Evolutionary conservation across 2,888 invertebrate species (phyloP).

Genomic region (Melieria picta): DNA sequence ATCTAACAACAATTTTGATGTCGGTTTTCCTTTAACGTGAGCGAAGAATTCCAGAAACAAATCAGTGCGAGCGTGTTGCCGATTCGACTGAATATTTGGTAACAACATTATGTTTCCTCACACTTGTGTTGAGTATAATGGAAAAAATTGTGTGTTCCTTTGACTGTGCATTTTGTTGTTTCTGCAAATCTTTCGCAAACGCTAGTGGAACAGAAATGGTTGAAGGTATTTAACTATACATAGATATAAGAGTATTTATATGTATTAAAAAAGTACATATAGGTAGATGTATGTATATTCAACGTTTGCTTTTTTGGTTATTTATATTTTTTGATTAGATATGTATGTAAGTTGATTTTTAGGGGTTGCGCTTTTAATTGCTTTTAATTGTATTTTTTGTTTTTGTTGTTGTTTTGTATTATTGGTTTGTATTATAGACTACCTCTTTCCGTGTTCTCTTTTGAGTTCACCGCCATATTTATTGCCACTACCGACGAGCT

Average conservation of each 20-base stretch:
- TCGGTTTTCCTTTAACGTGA: too few relatives aligned
- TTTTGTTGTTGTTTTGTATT: conserved; percentile 38
- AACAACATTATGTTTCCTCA: too few relatives aligned
- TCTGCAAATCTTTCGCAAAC: too few relatives aligned
- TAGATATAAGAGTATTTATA: neutral
- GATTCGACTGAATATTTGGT: too few relatives aligned
- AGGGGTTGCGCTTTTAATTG: conserved; percentile 34
- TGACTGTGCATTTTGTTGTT: too few relatives aligned
- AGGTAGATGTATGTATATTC: neutral
- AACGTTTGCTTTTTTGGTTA: neutral
- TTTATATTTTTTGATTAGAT: conserved; percentile 33
- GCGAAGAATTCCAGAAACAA: too few relatives aligned
- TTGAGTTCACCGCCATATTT: conserved; percentile 99
- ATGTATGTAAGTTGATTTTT: conserved; percentile 40
- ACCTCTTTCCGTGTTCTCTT: conserved; percentile 99
- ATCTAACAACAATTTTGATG: too few relatives aligned
- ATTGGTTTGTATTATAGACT: conserved; percentile 65
- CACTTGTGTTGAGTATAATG: too few relatives aligned
- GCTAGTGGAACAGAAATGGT: too few relatives aligned
- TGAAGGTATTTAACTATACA: too few relatives aligned
- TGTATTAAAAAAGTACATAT: conserved; percentile 19
- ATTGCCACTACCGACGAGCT: conserved; percentile 99
- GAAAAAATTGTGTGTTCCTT: too few relatives aligned
- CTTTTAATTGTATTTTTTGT: conserved; percentile 39
- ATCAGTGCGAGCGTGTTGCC: too few relatives aligned